A percentile compares a stretch with the other conserved stretches of the same genome.
Conservation (phyloP, 2,113 vertebrate genomes). For the Boulengeromyrus knoepffleri region DNA sequence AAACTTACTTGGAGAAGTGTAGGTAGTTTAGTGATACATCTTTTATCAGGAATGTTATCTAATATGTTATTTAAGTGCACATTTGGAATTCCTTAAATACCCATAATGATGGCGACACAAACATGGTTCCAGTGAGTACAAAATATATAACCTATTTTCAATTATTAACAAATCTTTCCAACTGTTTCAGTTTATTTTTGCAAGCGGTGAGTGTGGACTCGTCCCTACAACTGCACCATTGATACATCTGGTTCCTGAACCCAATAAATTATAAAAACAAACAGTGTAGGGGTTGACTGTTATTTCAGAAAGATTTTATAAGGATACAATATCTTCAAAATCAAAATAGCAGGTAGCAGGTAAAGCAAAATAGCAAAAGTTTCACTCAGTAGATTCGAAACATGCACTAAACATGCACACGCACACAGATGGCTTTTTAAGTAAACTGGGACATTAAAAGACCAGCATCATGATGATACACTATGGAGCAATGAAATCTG, state of each 20-base stretch:
- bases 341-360: not conserved
- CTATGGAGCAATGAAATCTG: constrained; percentile 54
- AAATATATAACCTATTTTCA: not conserved
- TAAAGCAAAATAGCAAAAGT: constrained; percentile 23
- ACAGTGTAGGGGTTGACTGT: not conserved
- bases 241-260: not conserved
- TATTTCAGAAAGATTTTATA: not conserved
- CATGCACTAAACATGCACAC: constrained; percentile 38
- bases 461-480: constrained; percentile 41
- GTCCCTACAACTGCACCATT: not conserved
- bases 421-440: constrained; percentile 57
- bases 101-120: not conserved
- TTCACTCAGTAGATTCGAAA: constrained; percentile 28
- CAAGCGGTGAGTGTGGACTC: not conserved
- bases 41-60: not conserved
- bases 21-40: not conserved
- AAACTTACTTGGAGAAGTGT: not conserved
- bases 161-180: not conserved
- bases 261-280: not conserved
- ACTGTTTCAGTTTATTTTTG: not conserved
- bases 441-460: constrained; percentile 41
- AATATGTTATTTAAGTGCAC: not conserved
- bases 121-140: not conserved
- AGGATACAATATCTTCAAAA: not conserved
- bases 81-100: not conserved